Percentiles rank a stretch among this genome's conserved stretches.
Evolutionary conservation across 2,797 vertebrate genomes (phyloP).

Genomic region (Diglossa cyanea): DNA sequence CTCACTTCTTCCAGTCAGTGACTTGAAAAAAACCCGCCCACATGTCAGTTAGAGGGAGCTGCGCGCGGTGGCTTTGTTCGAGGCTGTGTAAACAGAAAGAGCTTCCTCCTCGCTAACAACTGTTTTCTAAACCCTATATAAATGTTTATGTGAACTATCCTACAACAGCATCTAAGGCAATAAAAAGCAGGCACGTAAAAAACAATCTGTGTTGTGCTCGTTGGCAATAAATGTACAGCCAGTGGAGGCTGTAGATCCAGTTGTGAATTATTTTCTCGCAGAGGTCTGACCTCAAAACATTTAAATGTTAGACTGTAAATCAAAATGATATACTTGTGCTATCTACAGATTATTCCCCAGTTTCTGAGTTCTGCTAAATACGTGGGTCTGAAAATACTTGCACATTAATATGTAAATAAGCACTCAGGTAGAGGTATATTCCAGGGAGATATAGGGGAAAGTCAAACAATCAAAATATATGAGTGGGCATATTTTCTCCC

Average conservation of each 20-base stretch:
- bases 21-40: slow-evolving; percentile 84
- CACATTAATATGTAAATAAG: slow-evolving; percentile 66
- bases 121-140: slow-evolving; percentile 81
- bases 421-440: slow-evolving; percentile 41
- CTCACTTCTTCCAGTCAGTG: slow-evolving; percentile 82
- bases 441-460: slow-evolving; percentile 7
- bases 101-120: slow-evolving; percentile 79
- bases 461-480: slow-evolving; percentile 53
- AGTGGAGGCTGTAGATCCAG: slow-evolving; percentile 62
- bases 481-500: slow-evolving; percentile 47
- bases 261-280: slow-evolving; percentile 72
- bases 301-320: slow-evolving; percentile 76
- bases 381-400: slow-evolving; percentile 54
- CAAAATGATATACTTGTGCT: slow-evolving; percentile 67
- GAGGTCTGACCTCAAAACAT: slow-evolving; percentile 77
- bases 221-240: slow-evolving; percentile 69
- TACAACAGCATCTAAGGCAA: slow-evolving; percentile 64
- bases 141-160: slow-evolving; percentile 79
- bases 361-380: slow-evolving; percentile 60
- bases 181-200: slow-evolving; percentile 61
- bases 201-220: slow-evolving; percentile 49
- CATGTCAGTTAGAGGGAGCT: slow-evolving; percentile 85
- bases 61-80: slow-evolving; percentile 78
- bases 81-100: slow-evolving; percentile 79
- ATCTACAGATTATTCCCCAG: slow-evolving; percentile 52